A percentile compares a stretch with the other conserved stretches of the same genome.
phyloP scores from a whole-genome alignment of 2,113 vertebrate genomes.

The Odontesthes bonariensis region DNA sequence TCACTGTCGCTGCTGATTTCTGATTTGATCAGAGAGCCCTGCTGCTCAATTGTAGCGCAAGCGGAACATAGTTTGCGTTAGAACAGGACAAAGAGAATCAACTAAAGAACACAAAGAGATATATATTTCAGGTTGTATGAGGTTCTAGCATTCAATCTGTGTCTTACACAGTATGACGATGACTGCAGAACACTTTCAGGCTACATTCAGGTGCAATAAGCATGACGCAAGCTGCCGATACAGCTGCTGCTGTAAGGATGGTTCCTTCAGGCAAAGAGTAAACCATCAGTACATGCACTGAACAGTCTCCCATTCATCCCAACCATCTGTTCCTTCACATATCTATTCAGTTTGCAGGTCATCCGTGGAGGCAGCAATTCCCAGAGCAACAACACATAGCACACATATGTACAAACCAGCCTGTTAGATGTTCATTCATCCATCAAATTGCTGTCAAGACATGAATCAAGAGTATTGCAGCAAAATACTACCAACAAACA shows the following conservation, averaged over 20 bases:
- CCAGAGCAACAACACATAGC: conserved; percentile 26
- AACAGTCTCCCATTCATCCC: conserved; percentile 19
- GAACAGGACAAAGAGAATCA: no score
- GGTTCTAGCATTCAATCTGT: no score
- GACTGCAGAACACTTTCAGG: neutral
- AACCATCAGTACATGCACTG: conserved; percentile 18
- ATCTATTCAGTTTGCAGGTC: conserved; percentile 20
- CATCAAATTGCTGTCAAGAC: conserved; percentile 19
- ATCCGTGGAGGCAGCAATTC: conserved; percentile 11
- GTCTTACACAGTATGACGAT: neutral
- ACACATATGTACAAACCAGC: conserved; percentile 6
- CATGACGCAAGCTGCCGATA: neutral
- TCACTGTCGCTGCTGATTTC: no score
- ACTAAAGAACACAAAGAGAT: no score
- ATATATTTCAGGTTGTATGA: no score
- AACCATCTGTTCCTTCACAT: conserved; percentile 17
- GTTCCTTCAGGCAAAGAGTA: conserved; percentile 8
- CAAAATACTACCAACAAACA: conserved; percentile 15
- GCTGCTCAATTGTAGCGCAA: no score
- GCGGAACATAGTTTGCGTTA: no score
- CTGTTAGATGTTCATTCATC: conserved; percentile 28
- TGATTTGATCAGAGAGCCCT: no score
- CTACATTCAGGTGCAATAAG: neutral
- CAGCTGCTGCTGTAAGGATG: neutral
- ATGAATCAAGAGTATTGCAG: conserved; percentile 15